Conservation (phyloP, 92 coral and sea anemone genomes). For the Scolanthus callimorphus region DNA sequence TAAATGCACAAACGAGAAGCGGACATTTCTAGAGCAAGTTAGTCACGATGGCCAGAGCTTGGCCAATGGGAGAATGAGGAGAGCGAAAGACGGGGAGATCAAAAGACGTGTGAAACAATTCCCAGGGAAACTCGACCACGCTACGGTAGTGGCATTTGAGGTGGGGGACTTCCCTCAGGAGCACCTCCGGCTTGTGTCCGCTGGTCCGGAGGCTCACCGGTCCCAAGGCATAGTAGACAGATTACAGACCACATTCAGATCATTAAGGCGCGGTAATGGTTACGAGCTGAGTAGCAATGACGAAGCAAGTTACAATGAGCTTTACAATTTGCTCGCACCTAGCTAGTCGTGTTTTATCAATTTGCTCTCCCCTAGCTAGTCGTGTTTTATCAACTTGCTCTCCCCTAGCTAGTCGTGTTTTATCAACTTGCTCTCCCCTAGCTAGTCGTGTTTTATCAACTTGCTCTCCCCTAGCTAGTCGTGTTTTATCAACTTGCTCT, state of each 20-base stretch:
- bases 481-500: no score
- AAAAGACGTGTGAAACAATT: constrained; percentile 51
- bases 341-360: no score
- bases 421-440: no score
- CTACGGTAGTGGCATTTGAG: constrained; percentile 95
- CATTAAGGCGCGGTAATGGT: background rate
- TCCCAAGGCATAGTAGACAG: background rate
- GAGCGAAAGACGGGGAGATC: constrained; percentile 53
- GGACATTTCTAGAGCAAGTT: constrained; percentile 59
- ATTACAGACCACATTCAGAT: background rate
- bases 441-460: no score
- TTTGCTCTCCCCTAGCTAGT: no score
- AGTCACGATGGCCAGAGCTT: constrained; percentile 33
- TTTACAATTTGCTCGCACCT: constrained; percentile 9
- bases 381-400: no score
- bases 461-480: no score
- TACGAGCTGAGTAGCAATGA: background rate
- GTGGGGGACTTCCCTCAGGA: constrained; percentile 82
- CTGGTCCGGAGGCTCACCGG: constrained; percentile 22
- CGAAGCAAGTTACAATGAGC: constrained; percentile 17
- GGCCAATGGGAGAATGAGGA: constrained; percentile 17
- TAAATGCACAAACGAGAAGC: constrained; percentile 73
- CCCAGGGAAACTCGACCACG: constrained; percentile 97
- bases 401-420: no score
- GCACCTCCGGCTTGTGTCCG: constrained; percentile 56